A percentile compares a stretch with the other conserved stretches of the same genome.
Evolutionary conservation across 2,888 invertebrate genomes (phyloP).

Genomic region (Alitta virens): DNA sequence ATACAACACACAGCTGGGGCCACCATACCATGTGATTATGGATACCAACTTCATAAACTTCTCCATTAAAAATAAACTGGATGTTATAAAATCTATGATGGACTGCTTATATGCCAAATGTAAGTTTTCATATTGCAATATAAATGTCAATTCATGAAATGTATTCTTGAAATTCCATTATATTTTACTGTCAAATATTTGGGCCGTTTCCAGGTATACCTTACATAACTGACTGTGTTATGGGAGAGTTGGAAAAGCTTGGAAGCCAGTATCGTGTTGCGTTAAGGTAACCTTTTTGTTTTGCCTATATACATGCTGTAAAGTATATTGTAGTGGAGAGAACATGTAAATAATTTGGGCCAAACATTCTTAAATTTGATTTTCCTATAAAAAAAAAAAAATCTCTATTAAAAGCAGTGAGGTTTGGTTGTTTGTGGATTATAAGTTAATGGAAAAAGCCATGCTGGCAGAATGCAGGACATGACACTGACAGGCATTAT

Average conservation of each 20-base stretch:
- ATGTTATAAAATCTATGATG: conserved; percentile 97
- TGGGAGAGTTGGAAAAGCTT: conserved; percentile 95
- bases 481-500: too few relatives aligned
- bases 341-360: too few relatives aligned
- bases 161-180: neutral
- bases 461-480: too few relatives aligned
- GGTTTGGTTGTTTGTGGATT: too few relatives aligned
- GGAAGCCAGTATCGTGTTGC: conserved; percentile 94
- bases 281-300: conserved; percentile 70
- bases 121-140: conserved; percentile 45
- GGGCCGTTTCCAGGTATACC: conserved; percentile 72
- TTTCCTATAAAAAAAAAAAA: too few relatives aligned
- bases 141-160: neutral
- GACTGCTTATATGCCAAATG: conserved; percentile 96
- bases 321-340: neutral
- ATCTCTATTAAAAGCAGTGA: too few relatives aligned
- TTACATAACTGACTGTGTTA: conserved; percentile 96
- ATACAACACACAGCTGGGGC: conserved; percentile 96
- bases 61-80: conserved; percentile 94
- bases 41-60: conserved; percentile 99
- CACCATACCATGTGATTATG: conserved; percentile 92
- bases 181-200: neutral
- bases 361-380: too few relatives aligned
- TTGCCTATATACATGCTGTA: too few relatives aligned
- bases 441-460: too few relatives aligned